These are phyloP conservation scores for Percina caprodes DNA, from an alignment of 2,113 vertebrate genomes.

Conservation along the genomic window DNA sequence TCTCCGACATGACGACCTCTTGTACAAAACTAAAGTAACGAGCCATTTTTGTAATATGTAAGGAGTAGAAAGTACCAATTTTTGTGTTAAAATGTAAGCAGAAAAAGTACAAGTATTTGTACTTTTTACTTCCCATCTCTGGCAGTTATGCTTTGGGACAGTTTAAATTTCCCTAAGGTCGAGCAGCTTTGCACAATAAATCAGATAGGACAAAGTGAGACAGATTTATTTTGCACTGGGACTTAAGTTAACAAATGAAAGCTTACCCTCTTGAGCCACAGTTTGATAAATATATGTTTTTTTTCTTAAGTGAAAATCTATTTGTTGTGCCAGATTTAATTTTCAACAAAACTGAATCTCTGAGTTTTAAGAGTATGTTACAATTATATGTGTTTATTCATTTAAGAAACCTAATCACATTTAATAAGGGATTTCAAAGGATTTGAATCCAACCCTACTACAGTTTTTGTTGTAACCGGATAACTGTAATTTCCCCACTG, in stretches of 20 bases:
- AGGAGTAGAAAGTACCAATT: too few species aligned
- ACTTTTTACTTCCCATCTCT: not conserved
- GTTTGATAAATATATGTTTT: not conserved
- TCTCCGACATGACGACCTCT: too few species aligned
- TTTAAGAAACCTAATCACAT: not conserved
- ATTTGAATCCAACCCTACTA: not conserved
- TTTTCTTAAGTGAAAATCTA: not conserved
- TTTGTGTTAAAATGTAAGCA: too few species aligned
- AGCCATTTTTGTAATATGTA: too few species aligned
- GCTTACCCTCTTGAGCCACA: not conserved
- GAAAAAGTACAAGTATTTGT: too few species aligned
- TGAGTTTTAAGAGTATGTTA: not conserved
- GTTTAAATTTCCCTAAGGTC: constrained; percentile 27
- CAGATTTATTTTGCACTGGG: not conserved
- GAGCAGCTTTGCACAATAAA: not conserved
- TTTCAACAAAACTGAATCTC: not conserved
- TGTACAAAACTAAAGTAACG: too few species aligned
- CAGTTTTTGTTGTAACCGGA: not conserved
- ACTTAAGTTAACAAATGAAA: not conserved
- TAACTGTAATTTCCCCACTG: too few species aligned
- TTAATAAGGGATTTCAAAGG: not conserved
- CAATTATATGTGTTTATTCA: not conserved
- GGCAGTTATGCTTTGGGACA: constrained; percentile 8
- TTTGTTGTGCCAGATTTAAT: not conserved
- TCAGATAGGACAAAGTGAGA: not conserved